Conservation (phyloP, 2,888 invertebrate genomes). For the Nomada fucata region DNA sequence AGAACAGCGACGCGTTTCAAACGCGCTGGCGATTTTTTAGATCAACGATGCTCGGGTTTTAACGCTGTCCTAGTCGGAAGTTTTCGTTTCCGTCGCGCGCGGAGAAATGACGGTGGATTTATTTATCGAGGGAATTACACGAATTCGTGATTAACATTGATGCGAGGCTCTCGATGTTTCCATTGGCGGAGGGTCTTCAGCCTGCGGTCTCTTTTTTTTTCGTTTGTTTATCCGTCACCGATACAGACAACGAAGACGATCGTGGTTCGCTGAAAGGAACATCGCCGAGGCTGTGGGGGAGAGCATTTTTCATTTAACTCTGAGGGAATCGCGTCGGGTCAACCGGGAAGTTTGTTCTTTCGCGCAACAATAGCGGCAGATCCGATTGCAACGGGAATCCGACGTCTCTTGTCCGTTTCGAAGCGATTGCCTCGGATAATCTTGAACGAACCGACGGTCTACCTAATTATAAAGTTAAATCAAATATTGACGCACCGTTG, state of each 20-base stretch:
- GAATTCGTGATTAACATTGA: too few relatives aligned
- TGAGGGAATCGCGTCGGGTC: not conserved
- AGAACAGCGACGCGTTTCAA: not conserved
- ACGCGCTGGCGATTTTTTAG: too few relatives aligned
- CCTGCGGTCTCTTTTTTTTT: too few relatives aligned
- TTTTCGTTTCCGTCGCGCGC: too few relatives aligned
- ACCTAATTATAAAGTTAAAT: constrained; percentile 47
- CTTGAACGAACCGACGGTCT: constrained; percentile 31
- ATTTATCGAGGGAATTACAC: too few relatives aligned
- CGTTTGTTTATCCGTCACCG: not conserved
- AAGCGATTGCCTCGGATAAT: constrained; percentile 33
- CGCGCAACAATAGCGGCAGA: constrained; percentile 24
- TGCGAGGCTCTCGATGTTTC: too few relatives aligned
- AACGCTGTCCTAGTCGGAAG: too few relatives aligned
- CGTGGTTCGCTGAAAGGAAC: constrained; percentile 14
- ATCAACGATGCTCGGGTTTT: too few relatives aligned
- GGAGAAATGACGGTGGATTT: too few relatives aligned
- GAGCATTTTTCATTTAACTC: constrained; percentile 34
- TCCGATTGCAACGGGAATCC: constrained; percentile 33
- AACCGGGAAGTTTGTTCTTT: constrained; percentile 20
- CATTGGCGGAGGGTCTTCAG: too few relatives aligned
- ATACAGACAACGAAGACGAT: not conserved
- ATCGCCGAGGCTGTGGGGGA: constrained; percentile 7
- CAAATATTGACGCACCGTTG: constrained; percentile 30
- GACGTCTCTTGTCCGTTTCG: constrained; percentile 12